Conservation (phyloP, 2,797 vertebrate genomes). For the Harpagifer antarcticus region DNA sequence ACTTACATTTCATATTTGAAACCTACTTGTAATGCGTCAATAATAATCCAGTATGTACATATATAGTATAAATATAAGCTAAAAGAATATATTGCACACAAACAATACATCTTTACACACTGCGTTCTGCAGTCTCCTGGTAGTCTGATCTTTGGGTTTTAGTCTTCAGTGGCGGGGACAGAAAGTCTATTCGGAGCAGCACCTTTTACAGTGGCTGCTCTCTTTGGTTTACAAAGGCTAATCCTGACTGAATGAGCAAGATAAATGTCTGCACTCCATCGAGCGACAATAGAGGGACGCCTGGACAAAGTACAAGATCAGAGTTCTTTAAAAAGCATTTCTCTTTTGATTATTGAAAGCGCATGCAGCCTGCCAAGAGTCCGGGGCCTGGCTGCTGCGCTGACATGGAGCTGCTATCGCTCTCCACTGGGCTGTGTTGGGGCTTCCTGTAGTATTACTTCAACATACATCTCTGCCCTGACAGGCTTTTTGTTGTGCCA, state of each 20-base stretch:
- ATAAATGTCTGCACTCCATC: constrained; percentile 47
- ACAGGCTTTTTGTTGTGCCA: constrained; percentile 80
- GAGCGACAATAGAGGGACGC: constrained; percentile 29
- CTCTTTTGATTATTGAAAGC: constrained; percentile 68
- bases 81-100: too few relatives aligned
- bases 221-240: constrained; percentile 38
- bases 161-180: not conserved
- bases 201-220: constrained; percentile 14
- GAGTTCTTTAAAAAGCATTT: constrained; percentile 62
- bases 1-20: too few relatives aligned
- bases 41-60: too few relatives aligned
- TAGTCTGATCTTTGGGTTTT: not conserved
- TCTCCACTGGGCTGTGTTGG: constrained; percentile 50
- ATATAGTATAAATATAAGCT: too few relatives aligned
- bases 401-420: constrained; percentile 54
- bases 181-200: not conserved
- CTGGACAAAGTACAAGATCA: constrained; percentile 38
- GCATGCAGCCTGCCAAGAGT: constrained; percentile 54
- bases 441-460: constrained; percentile 70
- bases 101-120: not conserved
- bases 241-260: constrained; percentile 48
- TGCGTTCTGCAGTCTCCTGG: not conserved
- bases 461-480: constrained; percentile 79
- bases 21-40: too few relatives aligned
- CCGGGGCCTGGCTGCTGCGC: constrained; percentile 46